Base-by-base conservation (phyloP, 2,113 vertebrate genomes). In the Echinops telfairi region DNA sequence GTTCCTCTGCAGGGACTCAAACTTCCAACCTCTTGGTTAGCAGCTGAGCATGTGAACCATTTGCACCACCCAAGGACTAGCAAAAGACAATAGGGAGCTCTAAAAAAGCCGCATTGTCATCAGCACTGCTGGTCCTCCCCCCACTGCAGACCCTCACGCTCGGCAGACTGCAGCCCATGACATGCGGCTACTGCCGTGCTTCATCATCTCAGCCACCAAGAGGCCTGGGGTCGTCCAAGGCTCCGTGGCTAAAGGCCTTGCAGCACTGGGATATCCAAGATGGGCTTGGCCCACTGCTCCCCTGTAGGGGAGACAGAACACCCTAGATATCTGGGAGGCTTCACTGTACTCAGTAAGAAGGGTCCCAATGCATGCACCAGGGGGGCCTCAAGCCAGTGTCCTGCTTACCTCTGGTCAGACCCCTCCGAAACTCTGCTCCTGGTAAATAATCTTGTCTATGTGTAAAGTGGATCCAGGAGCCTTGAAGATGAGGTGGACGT, bases 241-340 rank as follows among this genome's bases (percentile, higher is more conserved):
- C 29, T 64, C 36, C 2, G 1, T 2, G 36, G 27, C 8, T 23
- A 43, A 64, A n/a, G 73, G 53, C 10, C 64, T 80, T 43, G 33
- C 1, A 12, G 20, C 15, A 0, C 20, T 1, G 17, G 2, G 14
- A 4, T 38, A 20, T 23, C 80, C 0, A 3, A 43, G 17, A n/a
- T 3, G 3, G 31, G 5, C 60, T 33, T n/a, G 12, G 58, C 20
- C 57, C 95, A 17, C 58, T 29, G 88, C 90, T 76, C 77, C 64
- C 86, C 16, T 5, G 5, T 2, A 0, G 36, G 27, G 15, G 29
- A 76, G 31, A 40, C 73, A 53, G 12, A 27, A 16, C 27, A 17
- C 57, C 70, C 82, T 31, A 25, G 12, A 53, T 75, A 15, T 62
- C 33, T 70, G 23, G 3, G 47, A 76, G 73, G 57, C 62, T 73